Evolutionary conservation across 1,140 invertebrate species (phyloP).

Genomic region (Anastrepha ludens): DNA sequence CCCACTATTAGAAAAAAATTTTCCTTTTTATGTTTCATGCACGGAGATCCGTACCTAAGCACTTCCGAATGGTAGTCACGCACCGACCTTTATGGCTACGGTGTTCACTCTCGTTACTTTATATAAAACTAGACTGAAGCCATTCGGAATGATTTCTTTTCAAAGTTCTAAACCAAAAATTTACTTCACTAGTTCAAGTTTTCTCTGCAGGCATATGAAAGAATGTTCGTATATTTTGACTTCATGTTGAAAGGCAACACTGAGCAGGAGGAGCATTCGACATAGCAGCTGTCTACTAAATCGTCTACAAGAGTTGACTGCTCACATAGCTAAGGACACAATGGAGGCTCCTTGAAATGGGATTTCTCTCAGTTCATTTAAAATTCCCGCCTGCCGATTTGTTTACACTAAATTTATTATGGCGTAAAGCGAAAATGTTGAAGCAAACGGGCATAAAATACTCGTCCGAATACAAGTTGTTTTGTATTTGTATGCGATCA

Average conservation of each 20-base stretch:
- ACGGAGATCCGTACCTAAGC: no score
- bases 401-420: conserved; percentile 47
- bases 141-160: no score
- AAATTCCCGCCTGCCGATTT: conserved; percentile 36
- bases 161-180: no score
- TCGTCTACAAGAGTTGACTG: conserved; percentile 22
- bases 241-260: background rate
- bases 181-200: no score
- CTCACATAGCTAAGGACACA: background rate
- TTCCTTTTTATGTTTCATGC: no score
- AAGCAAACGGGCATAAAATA: background rate
- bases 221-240: background rate
- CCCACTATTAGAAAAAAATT: no score
- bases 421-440: conserved; percentile 35
- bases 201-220: background rate
- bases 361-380: conserved; percentile 42
- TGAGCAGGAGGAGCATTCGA: background rate
- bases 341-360: conserved; percentile 2
- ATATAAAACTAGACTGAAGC: no score
- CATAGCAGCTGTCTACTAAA: conserved; percentile 27
- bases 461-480: background rate
- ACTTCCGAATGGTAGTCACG: no score
- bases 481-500: background rate
- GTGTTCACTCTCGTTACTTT: no score
- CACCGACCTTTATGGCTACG: no score